Conservation (phyloP, 2,797 vertebrate genomes). For the Sebastolobus altivelis region DNA sequence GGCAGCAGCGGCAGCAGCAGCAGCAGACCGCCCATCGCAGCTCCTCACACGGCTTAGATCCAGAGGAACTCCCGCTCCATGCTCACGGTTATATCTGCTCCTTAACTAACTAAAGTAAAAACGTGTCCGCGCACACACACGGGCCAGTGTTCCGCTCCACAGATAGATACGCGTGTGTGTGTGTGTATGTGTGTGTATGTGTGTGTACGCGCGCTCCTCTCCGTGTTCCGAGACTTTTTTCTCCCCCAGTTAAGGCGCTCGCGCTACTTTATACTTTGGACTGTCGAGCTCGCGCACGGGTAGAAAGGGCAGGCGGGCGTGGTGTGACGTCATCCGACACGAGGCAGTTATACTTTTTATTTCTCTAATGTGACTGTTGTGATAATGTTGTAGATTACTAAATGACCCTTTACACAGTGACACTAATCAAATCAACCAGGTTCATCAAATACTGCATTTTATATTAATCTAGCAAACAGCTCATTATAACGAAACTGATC, state of each 20-base stretch:
- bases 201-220: conserved; percentile 1
- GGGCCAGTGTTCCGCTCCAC: not conserved
- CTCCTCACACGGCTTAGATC: conserved; percentile 66
- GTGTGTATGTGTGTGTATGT: not conserved
- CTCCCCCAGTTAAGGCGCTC: conserved; percentile 43
- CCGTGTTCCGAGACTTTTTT: conserved; percentile 52
- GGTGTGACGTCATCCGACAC: conserved; percentile 76
- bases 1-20: conserved; percentile 74
- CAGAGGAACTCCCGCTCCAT: conserved; percentile 75
- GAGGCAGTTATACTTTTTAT: conserved; percentile 10
- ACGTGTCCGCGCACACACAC: conserved; percentile 23
- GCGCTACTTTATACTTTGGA: conserved; percentile 71
- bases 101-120: conserved; percentile 58
- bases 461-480: not conserved
- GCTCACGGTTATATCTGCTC: conserved; percentile 33
- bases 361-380: too few relatives aligned
- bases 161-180: not conserved
- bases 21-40: conserved; percentile 80
- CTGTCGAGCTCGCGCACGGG: conserved; percentile 68
- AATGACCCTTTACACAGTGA: not conserved
- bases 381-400: too few relatives aligned
- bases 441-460: not conserved
- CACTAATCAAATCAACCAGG: not conserved
- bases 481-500: not conserved
- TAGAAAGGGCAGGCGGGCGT: conserved; percentile 74